Evolutionary conservation across 2,113 vertebrate species (phyloP).

Genomic region (Dasypus novemcinctus): DNA sequence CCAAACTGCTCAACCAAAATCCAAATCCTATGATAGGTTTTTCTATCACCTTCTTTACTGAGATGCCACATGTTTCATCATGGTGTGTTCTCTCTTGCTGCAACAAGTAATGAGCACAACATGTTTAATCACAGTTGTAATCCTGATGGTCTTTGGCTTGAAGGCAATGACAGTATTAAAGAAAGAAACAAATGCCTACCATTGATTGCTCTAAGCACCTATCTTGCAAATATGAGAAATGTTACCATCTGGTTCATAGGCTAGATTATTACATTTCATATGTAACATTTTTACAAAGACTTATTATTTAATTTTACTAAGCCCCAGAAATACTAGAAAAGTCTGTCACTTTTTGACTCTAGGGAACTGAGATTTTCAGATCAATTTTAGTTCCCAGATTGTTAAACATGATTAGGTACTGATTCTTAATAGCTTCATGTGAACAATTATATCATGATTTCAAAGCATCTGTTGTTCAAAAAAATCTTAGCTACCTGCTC

Average conservation of each 20-base stretch:
- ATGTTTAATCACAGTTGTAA: background rate
- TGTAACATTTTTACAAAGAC: background rate
- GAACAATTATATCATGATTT: background rate
- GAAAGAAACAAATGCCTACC: background rate
- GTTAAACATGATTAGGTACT: background rate
- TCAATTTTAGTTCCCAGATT: background rate
- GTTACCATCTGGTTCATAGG: background rate
- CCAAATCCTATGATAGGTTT: no score
- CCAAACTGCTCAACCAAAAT: no score
- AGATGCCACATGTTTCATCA: no score
- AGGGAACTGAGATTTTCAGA: background rate
- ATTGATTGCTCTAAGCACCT: background rate
- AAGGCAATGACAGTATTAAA: background rate
- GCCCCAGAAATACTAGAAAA: background rate
- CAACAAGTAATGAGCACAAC: background rate
- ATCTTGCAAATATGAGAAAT: background rate
- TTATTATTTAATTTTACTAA: background rate
- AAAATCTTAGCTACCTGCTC: background rate
- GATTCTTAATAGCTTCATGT: background rate
- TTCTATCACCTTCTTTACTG: no score
- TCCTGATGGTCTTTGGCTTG: background rate
- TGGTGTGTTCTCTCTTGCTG: background rate
- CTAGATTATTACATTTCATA: background rate
- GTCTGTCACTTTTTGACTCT: background rate
- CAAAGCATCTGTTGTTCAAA: background rate